Base-by-base conservation (phyloP, 2,888 invertebrate species). In the Ceramica pisi region DNA sequence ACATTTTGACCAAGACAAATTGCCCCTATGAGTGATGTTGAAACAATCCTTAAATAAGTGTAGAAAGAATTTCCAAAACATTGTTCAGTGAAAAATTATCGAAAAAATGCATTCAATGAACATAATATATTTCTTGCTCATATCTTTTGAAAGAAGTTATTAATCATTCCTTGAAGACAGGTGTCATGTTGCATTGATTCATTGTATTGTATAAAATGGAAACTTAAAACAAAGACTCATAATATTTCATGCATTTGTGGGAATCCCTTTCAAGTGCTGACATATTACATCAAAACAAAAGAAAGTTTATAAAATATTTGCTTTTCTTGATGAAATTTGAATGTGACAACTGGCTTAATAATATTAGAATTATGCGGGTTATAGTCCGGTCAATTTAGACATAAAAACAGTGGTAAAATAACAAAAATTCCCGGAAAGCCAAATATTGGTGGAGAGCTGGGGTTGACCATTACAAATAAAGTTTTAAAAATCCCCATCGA, bases 111-210 rank as follows among this genome's bases (percentile, higher is more conserved):
- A 78, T 78, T 59, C 4, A 57, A 46, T 59, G n/a, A 46, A 67
- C 44, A 57, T 31, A 3, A 31, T 38, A 16, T 16, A 48, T 68
- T 23, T 44, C 44, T 46, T 71, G 56, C 23, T n/a, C n/a, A n/a
- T 59, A 60, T 46, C 46, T 46, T 60, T 44, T 41, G 26, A 8
- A 60, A 56, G 23, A 64, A 61, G 41, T 48, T 26, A 64, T 80
- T 61, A 75, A 53, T 80, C 63, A 61, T 75, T 55, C 46, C 50
- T 44, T 16, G 50, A 50, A 51, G 80, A 80, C 76, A 69, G 50
- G 35, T 60, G 77, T 68, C 51, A 12, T 12, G 14, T 35, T 51
- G 44, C 61, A 61, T 60, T 76, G 50, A 63, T 56, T 63, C 60
- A 74, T 46, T 46, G 23, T 31, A 65, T 50, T 44, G n/a, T 31